Evolutionary conservation across 2,113 vertebrate genomes (phyloP).

Genomic region (Strix aluco): DNA sequence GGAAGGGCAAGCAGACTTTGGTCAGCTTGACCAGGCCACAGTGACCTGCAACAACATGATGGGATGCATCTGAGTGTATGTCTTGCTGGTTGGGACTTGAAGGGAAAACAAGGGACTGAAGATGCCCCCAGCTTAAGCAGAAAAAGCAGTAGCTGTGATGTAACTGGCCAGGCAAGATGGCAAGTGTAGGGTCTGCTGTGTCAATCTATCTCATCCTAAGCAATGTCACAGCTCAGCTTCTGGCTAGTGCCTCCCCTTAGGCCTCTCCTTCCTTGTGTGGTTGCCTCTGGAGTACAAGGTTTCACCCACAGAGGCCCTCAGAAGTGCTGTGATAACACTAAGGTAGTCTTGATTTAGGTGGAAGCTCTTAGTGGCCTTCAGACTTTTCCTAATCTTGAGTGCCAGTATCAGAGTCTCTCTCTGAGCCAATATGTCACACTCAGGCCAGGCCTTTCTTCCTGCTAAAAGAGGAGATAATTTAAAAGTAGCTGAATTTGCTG

Average conservation of each 20-base stretch:
- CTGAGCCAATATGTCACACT: neutral
- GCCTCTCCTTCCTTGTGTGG: neutral
- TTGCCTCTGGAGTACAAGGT: neutral
- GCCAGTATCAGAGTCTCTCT: no score
- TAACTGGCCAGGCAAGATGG: neutral
- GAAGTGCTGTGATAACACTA: neutral
- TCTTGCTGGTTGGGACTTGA: neutral
- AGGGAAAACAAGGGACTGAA: neutral
- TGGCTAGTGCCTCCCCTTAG: neutral
- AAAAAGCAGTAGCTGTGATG: neutral
- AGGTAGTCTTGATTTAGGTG: no score
- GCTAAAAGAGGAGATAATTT: no score
- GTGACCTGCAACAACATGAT: neutral
- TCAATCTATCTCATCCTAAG: neutral
- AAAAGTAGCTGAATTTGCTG: neutral
- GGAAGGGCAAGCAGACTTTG: neutral
- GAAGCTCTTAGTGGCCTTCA: neutral
- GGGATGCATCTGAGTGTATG: no score
- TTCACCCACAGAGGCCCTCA: neutral
- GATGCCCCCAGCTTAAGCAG: neutral
- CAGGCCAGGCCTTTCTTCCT: no score
- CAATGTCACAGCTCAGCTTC: neutral
- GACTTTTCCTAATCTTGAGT: neutral
- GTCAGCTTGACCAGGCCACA: neutral
- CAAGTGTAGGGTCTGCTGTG: neutral